phyloP scores from a whole-genome alignment of 1,140 invertebrate genomes.

The Eriocheir sinensis region DNA sequence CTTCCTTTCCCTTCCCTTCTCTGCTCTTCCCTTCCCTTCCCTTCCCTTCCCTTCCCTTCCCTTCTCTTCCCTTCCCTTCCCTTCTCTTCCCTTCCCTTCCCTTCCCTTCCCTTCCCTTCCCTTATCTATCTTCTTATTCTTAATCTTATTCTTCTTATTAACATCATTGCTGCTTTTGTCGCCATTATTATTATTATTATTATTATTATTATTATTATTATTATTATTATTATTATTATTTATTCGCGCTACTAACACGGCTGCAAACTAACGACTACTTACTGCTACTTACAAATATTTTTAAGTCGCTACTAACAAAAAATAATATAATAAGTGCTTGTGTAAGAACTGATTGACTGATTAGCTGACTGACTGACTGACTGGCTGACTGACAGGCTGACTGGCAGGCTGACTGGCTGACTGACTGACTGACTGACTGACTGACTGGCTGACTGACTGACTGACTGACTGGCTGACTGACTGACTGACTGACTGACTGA shows the following conservation, averaged over 20 bases:
- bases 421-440: no score
- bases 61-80: background rate
- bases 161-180: background rate
- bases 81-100: constrained; percentile 48
- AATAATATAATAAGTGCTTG: no score
- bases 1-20: background rate
- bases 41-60: background rate
- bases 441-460: no score
- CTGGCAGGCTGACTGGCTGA: no score
- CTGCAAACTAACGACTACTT: background rate
- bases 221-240: background rate
- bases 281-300: no score
- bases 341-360: no score
- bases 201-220: constrained; percentile 28
- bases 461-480: no score
- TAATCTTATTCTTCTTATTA: background rate
- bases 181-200: background rate
- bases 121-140: background rate
- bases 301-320: no score
- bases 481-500: no score
- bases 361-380: no score
- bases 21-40: background rate
- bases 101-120: constrained; percentile 32
- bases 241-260: background rate
- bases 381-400: no score